Percentiles rank a stretch among this genome's conserved stretches.
phyloP scores from a whole-genome alignment of 2,113 vertebrate genomes.

The Heterocephalus glaber region DNA sequence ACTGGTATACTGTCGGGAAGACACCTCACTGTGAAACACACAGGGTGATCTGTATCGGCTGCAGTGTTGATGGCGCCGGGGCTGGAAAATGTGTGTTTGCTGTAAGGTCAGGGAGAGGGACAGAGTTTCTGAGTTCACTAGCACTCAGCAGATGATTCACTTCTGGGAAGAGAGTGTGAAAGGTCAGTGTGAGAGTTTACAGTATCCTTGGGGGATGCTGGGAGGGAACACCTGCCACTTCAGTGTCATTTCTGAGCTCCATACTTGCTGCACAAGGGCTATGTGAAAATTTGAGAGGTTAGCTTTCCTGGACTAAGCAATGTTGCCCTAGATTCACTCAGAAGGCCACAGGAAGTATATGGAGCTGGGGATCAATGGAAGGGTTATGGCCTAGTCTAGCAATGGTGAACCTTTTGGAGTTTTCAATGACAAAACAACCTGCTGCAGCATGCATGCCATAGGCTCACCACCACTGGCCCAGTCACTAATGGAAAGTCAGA shows the following conservation, averaged over 20 bases:
- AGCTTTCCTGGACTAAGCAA: neutral
- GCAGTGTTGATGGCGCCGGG: too few species aligned
- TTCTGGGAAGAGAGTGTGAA: neutral
- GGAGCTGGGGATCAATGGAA: neutral
- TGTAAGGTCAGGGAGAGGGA: neutral
- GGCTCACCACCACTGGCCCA: neutral
- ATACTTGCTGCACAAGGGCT: neutral
- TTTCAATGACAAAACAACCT: neutral
- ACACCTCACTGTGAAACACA: neutral
- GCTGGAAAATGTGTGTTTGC: neutral
- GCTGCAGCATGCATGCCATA: neutral
- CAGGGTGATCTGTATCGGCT: accelerated
- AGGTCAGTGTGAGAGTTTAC: neutral
- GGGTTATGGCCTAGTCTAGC: neutral
- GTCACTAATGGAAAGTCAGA: neutral
- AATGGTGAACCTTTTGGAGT: neutral
- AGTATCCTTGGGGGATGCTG: neutral
- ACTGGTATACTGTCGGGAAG: neutral
- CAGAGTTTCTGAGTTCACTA: neutral
- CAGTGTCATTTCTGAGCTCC: neutral
- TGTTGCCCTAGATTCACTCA: neutral
- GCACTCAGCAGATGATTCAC: neutral
- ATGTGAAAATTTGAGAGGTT: neutral
- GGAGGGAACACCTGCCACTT: neutral
- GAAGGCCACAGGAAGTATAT: neutral